Evolutionary conservation across 2,888 invertebrate species (phyloP).

Genomic region (Xestobium rufovillosum): DNA sequence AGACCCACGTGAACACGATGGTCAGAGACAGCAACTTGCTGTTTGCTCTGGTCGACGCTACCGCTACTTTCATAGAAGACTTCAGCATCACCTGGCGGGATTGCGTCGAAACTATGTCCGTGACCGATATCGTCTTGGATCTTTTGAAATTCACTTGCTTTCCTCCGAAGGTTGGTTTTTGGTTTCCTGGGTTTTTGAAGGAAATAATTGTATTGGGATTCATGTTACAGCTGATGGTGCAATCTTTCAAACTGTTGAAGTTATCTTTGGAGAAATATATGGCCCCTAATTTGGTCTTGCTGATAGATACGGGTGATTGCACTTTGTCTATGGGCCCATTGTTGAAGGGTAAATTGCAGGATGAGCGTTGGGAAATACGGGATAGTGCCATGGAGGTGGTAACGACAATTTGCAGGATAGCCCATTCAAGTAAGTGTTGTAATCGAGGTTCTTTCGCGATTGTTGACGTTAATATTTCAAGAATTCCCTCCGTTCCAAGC

Average conservation of each 20-base stretch:
- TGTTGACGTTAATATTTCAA: too few species aligned
- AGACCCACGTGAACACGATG: conserved; percentile 24
- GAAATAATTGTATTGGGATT: conserved; percentile 10
- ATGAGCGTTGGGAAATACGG: conserved; percentile 69
- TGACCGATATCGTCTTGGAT: conserved; percentile 49
- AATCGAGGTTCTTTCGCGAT: too few species aligned
- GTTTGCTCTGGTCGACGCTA: conserved; percentile 58
- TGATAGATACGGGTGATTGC: conserved; percentile 60
- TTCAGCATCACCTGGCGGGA: conserved; percentile 72
- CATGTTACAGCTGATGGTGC: conserved; percentile 56
- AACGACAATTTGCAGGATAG: conserved; percentile 60
- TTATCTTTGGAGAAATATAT: conserved; percentile 67
- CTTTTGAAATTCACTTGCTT: conserved; percentile 49
- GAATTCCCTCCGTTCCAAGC: conserved; percentile 74
- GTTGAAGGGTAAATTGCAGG: conserved; percentile 62
- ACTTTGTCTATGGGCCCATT: conserved; percentile 57
- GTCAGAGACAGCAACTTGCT: conserved; percentile 44
- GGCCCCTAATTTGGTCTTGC: conserved; percentile 66
- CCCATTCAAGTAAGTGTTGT: conserved; percentile 56
- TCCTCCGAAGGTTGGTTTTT: conserved; percentile 42
- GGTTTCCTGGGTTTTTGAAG: conserved; percentile 6
- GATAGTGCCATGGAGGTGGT: conserved; percentile 70
- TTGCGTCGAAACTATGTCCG: conserved; percentile 65
- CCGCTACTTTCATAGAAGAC: conserved; percentile 57
- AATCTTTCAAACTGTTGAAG: conserved; percentile 61